phyloP scores from a whole-genome alignment of 2,797 vertebrate genomes.

The Crypturellus tataupa region DNA sequence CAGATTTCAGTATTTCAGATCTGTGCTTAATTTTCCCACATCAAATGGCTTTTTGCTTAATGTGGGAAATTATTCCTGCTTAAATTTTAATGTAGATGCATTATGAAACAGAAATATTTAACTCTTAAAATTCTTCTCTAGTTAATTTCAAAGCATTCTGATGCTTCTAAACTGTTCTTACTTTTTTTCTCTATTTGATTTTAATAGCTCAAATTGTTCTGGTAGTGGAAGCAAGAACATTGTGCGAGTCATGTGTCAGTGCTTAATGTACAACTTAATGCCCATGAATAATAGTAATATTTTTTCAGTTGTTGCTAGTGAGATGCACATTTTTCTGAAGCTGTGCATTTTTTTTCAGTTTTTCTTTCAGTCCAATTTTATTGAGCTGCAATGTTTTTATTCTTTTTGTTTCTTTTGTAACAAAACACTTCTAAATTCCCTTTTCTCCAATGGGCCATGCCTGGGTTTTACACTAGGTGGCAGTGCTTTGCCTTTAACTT shows the following conservation, averaged over 20 bases:
- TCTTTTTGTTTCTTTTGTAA: background rate
- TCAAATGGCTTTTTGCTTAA: background rate
- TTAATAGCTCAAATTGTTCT: background rate
- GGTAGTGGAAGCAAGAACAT: background rate
- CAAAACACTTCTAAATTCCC: background rate
- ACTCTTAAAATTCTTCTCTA: background rate
- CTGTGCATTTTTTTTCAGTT: background rate
- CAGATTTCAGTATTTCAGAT: background rate
- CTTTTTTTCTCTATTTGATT: background rate
- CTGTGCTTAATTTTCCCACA: background rate
- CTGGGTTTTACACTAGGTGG: slow-evolving; percentile 31
- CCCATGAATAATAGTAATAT: background rate
- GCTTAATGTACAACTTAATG: background rate
- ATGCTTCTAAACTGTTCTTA: background rate
- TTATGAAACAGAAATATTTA: background rate
- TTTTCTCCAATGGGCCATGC: background rate
- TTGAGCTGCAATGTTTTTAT: background rate
- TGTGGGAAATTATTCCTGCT: background rate
- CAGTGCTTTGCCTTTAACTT: background rate
- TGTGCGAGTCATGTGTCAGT: background rate
- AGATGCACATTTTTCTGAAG: background rate
- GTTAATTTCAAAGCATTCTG: background rate
- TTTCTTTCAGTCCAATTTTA: background rate
- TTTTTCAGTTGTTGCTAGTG: background rate
- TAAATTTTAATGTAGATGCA: background rate